Base-by-base conservation (phyloP, 2,888 invertebrate species). In the Dioctria rufipes region DNA sequence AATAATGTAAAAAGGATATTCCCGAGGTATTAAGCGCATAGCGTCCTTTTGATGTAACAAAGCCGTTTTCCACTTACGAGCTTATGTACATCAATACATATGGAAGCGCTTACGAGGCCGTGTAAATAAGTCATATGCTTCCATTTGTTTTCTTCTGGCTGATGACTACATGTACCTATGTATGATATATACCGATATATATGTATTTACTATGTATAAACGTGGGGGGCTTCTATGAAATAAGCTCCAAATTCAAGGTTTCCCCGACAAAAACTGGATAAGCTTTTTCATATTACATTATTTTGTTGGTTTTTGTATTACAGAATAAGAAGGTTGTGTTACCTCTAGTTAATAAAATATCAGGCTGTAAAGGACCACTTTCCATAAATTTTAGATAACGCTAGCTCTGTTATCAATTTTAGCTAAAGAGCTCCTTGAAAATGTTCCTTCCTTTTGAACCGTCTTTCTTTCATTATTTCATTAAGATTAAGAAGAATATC, bases 1-100 rank as follows among this genome's bases (percentile, higher is more conserved):
- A 82, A 82, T 82, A 80, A 80, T 71, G 80, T 46, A 58, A 81
- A 78, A 81, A 81, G 80, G 81, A 81, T 80, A 78, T 81, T 81
- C 81, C 73, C 78, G 65, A 25, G 80, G 80, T 78, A 81, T 80
- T 81, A 82, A 81, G 78, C 77, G 51, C 69, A 58, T 42, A 82
- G 40, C 63, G 61, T 63, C 43, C 77, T 77, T 63, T 60, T 77
- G 46, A 77, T 73, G 60, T 63, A 63, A 25, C 11, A 63, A 8
- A 63, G 63, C 39, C 6, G 25, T 42, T 46, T 46, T 8, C 25
- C 25, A 25, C 25, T 25, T 25, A 25, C 25, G 25, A 25, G 25
- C 25, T 25, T 39, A 2, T 9, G 46, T 39, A 6, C 25, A 39
- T n/a, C 25, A 25, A 77, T 9, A 46, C 13, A 58, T 11, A 37